Base-by-base conservation (phyloP, 2,113 vertebrate genomes). In the Zapornia atra region DNA sequence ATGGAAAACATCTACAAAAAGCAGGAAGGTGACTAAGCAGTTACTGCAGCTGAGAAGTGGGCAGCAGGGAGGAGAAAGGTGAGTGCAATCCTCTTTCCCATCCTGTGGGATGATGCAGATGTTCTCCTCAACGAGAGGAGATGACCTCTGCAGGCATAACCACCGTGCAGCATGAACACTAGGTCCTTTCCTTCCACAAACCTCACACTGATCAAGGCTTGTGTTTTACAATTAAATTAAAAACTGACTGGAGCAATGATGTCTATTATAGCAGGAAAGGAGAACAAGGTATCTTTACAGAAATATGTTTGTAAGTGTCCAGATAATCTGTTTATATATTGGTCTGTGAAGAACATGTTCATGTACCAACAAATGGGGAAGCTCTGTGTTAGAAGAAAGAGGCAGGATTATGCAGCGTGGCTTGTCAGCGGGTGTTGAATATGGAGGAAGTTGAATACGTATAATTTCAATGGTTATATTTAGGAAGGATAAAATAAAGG, bases 101-200 rank as follows among this genome's bases (percentile, higher is more conserved):
- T 33, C 2, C 1, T 1, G 0, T 26, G 26, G 9, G 21, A 46
- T 38, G 16, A 36, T 9, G 28, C 17, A 69, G 61, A 6, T n/a
- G 5, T 54, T 61, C 29, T 48, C 15, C 28, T 36, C 38, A 34
- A 9, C 1, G 5, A 54, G 24, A 78, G 6, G 11, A 72, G 7
- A 31, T 46, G 50, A 33, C 8, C 4, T 71, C 48, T 50, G 38
- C 15, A 54, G 25, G 5, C 18, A 4, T 24, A 7, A 48, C 18
- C 17, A 56, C 3, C 5, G 46, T 48, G 16, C 25, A 77, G 42
- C 15, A 51, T 0, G 5, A 72, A 54, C 24, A 77, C 9, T 22
- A 10, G 0, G 4, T 13, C 22, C 6, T 46, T 80, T 65, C 38
- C 11, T 76, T 86, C 21, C 18, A 21, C 36, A 75, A 71, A 75